phyloP scores from a whole-genome alignment of 2,797 vertebrate species.

The Ctenosaura bakeri region DNA sequence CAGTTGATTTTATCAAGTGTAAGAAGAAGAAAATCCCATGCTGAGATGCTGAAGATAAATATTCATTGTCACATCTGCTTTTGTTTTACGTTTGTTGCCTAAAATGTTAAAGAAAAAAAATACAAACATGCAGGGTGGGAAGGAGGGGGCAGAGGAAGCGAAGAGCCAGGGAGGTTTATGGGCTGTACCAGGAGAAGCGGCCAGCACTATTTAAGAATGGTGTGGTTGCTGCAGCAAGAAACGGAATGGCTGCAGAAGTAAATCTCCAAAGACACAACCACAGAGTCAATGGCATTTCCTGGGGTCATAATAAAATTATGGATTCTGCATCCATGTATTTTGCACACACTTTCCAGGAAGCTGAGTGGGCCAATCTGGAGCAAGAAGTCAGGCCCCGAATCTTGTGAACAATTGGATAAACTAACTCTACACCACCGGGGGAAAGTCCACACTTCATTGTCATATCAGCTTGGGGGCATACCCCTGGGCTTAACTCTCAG shows the following conservation, averaged over 20 bases:
- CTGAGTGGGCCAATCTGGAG: background rate
- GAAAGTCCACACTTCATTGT: no score
- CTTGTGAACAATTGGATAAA: background rate
- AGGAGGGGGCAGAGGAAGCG: conserved; percentile 20
- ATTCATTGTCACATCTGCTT: conserved; percentile 79
- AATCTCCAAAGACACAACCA: background rate
- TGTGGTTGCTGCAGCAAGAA: conserved; percentile 54
- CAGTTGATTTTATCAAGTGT: conserved; percentile 77
- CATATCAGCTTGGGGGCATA: no score
- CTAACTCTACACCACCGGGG: background rate
- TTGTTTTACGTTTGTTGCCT: conserved; percentile 76
- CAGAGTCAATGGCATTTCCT: background rate
- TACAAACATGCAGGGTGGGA: conserved; percentile 72
- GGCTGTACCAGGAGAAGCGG: conserved; percentile 49
- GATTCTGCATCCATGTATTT: background rate
- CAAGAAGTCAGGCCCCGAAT: no score
- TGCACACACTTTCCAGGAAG: background rate
- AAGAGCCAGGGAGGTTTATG: conserved; percentile 34
- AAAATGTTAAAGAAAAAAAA: conserved; percentile 71
- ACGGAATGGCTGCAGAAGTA: conserved; percentile 50
- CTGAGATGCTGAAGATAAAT: conserved; percentile 79
- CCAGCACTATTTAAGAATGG: conserved; percentile 38
- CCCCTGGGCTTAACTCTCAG: no score
- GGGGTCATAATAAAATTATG: background rate
- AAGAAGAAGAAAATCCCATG: conserved; percentile 75